phyloP scores from a whole-genome alignment of 2,113 vertebrate species.

The Clupea harengus region DNA sequence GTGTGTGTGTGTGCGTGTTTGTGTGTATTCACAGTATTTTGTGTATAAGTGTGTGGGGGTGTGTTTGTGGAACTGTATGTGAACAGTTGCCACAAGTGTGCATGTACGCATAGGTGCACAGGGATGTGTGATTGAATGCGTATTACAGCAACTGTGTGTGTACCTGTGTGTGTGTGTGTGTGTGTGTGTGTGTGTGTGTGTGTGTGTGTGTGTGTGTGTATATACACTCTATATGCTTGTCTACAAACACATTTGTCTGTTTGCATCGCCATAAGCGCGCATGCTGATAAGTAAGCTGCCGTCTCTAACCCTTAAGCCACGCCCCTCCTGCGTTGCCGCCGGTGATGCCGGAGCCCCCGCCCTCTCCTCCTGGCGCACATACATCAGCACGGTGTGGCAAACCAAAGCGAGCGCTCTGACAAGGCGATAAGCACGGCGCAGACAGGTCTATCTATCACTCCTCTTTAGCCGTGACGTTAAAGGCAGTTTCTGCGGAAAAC shows the following conservation, averaged over 20 bases:
- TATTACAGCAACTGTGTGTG: not conserved
- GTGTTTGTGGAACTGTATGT: not conserved
- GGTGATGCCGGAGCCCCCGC: not conserved
- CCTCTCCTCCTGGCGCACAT: constrained; percentile 26
- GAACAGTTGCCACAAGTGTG: no score
- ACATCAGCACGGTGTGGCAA: constrained; percentile 38
- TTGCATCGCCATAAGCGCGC: not conserved
- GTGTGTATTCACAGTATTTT: not conserved
- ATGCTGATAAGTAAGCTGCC: not conserved
- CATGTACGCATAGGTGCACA: no score
- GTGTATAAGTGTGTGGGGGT: not conserved
- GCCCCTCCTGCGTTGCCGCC: not conserved
- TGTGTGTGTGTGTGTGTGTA: not conserved
- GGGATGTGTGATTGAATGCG: not conserved
- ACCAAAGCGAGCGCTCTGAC: constrained; percentile 35
- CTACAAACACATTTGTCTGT: not conserved
- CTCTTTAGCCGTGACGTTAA: constrained; percentile 31
- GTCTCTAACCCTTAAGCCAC: not conserved
- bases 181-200: not conserved
- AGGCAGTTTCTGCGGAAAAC: constrained; percentile 7
- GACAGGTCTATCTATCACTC: constrained; percentile 46
- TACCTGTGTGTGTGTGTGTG: not conserved
- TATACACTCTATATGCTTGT: not conserved
- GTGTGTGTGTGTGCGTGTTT: not conserved
- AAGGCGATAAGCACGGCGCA: constrained; percentile 44